Base-by-base conservation (phyloP, 2,888 invertebrate genomes). In the Metalampra italica region DNA sequence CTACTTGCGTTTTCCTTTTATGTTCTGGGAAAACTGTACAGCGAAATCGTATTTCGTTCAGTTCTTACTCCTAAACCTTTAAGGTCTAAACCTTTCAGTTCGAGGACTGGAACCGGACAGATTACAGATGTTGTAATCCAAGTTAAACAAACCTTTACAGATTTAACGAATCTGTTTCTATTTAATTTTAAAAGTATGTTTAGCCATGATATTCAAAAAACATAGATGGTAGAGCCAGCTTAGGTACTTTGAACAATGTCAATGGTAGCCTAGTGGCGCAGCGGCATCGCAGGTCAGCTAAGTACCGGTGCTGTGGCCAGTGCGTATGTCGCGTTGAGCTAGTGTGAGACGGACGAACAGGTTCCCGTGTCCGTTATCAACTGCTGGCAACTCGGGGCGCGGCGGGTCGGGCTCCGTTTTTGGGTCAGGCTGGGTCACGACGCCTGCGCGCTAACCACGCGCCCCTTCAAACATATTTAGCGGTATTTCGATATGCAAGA, bases 361-460 rank as follows among this genome's bases (percentile, higher is more conserved):
- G 84, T 85, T 82, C 79, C 81, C 64, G 73, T 72, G 79, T 80
- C 84, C 81, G 82, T 78, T 80, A 83, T 81, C 77, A 78, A 79
- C 72, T 76, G 72, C 72, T 76, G 72, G 78, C 69, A 69, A 68
- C 69, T 71, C 69, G 69, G 72, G 79, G 82, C 72, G 79, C 75
- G 79, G 80, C 76, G 73, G 76, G 72, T 71, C 78, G 73, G 71
- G 71, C 64, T 75, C 71, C 71, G 81, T 79, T 87, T 87, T 87
- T 88, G 83, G 88, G 88, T 89, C 88, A 86, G 78, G 72, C 74
- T 84, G 71, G 88, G 88, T 89, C 88, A 88, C 73, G 79, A 80
- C 88, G 88, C 88, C 81, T 88, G 88, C 88, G 87, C 82, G 69
- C 64, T 76, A 55, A 58, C 63, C 61, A 68, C 66, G 65, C 67